Conservation (phyloP, 2,888 invertebrate species). For the Athalia circularis region DNA sequence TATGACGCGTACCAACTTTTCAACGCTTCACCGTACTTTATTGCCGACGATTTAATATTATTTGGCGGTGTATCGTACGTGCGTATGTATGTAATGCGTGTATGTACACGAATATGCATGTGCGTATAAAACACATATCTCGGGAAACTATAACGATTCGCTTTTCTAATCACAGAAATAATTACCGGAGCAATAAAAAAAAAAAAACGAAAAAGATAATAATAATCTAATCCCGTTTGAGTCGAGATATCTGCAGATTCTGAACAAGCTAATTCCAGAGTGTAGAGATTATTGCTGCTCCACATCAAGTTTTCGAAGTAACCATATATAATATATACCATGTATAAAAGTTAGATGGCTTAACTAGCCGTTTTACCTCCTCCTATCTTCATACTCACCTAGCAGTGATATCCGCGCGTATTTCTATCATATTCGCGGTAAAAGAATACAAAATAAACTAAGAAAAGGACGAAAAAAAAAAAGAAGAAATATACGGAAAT, state of each 20-base stretch:
- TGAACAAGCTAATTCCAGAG: background rate
- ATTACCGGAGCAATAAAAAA: background rate
- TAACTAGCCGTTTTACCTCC: too few relatives aligned
- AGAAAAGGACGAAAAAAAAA: background rate
- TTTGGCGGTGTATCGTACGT: background rate
- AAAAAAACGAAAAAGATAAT: too few relatives aligned
- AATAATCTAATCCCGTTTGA: too few relatives aligned
- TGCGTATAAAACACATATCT: too few relatives aligned
- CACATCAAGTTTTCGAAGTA: conserved; percentile 26
- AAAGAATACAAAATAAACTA: background rate
- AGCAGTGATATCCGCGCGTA: too few relatives aligned
- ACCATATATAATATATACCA: background rate
- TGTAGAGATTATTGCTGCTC: conserved; percentile 8
- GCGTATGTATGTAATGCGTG: background rate
- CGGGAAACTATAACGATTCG: too few relatives aligned
- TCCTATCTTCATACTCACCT: too few relatives aligned
- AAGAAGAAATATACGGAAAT: background rate
- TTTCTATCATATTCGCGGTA: background rate
- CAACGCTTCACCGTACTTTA: conserved; percentile 32
- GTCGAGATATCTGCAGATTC: background rate
- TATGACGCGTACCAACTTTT: conserved; percentile 50
- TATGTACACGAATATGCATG: background rate
- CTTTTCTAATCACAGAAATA: background rate
- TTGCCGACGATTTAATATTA: conserved; percentile 40
- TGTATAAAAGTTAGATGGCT: too few relatives aligned